Conservation (phyloP, 2,113 vertebrate genomes). For the Pampusana beccarii region DNA sequence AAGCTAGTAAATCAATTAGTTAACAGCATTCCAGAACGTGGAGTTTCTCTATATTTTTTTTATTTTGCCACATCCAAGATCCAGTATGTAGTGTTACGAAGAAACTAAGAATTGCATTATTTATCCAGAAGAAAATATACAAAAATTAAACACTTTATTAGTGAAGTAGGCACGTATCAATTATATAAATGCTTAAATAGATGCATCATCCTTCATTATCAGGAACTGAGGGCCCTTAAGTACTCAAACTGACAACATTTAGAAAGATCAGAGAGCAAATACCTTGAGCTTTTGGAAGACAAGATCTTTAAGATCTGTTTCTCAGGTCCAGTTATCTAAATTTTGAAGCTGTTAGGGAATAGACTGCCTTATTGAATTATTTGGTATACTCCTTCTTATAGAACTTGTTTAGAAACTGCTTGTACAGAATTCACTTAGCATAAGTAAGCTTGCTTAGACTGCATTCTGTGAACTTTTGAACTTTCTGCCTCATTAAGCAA, state of each 20-base stretch:
- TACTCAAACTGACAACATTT: neutral
- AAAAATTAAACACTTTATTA: neutral
- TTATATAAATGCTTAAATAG: neutral
- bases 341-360: neutral
- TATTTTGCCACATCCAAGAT: neutral
- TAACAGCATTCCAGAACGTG: neutral
- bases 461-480: too few relatives aligned
- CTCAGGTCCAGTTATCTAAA: neutral
- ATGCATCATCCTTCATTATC: neutral
- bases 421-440: too few relatives aligned
- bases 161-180: neutral
- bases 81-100: neutral
- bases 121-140: neutral
- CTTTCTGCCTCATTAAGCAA: too few relatives aligned
- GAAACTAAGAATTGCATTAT: neutral
- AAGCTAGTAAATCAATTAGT: neutral
- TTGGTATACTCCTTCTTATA: too few relatives aligned
- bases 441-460: too few relatives aligned
- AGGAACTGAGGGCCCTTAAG: neutral
- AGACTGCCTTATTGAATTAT: too few relatives aligned
- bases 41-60: neutral
- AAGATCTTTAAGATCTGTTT: neutral
- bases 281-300: neutral
- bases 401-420: too few relatives aligned
- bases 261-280: neutral